phyloP scores from a whole-genome alignment of 2,888 invertebrate genomes.

The Byasa hedistus region DNA sequence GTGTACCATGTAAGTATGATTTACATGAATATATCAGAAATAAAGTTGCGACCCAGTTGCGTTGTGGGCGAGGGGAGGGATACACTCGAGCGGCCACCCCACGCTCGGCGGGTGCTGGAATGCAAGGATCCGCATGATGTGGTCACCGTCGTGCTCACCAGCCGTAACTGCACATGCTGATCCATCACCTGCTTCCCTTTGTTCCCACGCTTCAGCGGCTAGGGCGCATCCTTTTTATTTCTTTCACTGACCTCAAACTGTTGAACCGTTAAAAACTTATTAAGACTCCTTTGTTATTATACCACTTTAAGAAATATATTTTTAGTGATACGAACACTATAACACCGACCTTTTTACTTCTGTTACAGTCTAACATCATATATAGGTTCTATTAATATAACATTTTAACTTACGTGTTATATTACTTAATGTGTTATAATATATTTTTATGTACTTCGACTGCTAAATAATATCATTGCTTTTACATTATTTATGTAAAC shows the following conservation, averaged over 20 bases:
- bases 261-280: conserved; percentile 3
- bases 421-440: too few relatives aligned
- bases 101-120: conserved; percentile 42
- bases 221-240: conserved; percentile 3
- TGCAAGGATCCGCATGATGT: conserved; percentile 36
- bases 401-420: too few relatives aligned
- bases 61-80: conserved; percentile 39
- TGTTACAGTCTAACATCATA: too few relatives aligned
- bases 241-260: not conserved
- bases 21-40: too few relatives aligned
- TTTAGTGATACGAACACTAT: too few relatives aligned
- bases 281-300: not conserved
- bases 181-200: conserved; percentile 68
- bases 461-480: too few relatives aligned
- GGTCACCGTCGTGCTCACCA: conserved; percentile 30
- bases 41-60: conserved; percentile 22
- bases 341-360: too few relatives aligned
- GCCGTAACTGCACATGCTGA: conserved; percentile 56
- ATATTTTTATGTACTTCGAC: too few relatives aligned
- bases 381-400: too few relatives aligned
- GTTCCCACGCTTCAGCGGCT: conserved; percentile 59
- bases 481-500: too few relatives aligned
- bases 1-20: too few relatives aligned
- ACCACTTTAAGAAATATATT: not conserved
- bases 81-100: conserved; percentile 69